Conservation (phyloP, 2,888 invertebrate species). For the Hoplodrina blanda region DNA sequence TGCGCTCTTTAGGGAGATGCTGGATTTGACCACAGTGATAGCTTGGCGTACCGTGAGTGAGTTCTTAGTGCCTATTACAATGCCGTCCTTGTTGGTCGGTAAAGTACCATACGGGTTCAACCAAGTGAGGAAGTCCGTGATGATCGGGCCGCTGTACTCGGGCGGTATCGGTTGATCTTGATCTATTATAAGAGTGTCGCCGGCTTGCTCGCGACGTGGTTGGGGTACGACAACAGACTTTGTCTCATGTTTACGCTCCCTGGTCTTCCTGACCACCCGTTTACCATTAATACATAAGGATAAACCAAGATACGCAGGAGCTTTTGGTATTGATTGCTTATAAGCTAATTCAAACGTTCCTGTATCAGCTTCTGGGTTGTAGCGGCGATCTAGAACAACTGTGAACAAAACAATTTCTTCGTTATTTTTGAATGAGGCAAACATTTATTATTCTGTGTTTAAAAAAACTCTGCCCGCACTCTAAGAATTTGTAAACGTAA, state of each 20-base stretch:
- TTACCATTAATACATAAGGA: conserved; percentile 93
- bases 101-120: conserved; percentile 89
- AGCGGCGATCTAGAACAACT: conserved; percentile 95
- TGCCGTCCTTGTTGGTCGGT: conserved; percentile 82
- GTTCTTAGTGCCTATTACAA: conserved; percentile 78
- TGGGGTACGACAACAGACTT: conserved; percentile 77
- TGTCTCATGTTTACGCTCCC: conserved; percentile 81
- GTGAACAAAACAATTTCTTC: conserved; percentile 17
- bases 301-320: conserved; percentile 95
- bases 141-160: conserved; percentile 92
- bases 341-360: conserved; percentile 95
- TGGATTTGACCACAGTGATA: conserved; percentile 86
- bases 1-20: conserved; percentile 78
- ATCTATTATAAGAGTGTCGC: conserved; percentile 71
- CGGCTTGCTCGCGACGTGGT: conserved; percentile 75
- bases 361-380: conserved; percentile 94
- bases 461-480: too few species aligned
- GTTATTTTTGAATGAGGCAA: conserved; percentile 4
- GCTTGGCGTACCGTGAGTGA: conserved; percentile 88
- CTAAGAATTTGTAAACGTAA: too few species aligned
- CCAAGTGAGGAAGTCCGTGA: conserved; percentile 93
- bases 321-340: conserved; percentile 94
- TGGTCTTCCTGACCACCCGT: conserved; percentile 89
- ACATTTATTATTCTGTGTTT: not conserved
- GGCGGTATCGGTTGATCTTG: conserved; percentile 81